These are phyloP conservation scores for Hydropotes inermis DNA, from an alignment of 2,113 vertebrate species.

Conservation along the genomic window DNA sequence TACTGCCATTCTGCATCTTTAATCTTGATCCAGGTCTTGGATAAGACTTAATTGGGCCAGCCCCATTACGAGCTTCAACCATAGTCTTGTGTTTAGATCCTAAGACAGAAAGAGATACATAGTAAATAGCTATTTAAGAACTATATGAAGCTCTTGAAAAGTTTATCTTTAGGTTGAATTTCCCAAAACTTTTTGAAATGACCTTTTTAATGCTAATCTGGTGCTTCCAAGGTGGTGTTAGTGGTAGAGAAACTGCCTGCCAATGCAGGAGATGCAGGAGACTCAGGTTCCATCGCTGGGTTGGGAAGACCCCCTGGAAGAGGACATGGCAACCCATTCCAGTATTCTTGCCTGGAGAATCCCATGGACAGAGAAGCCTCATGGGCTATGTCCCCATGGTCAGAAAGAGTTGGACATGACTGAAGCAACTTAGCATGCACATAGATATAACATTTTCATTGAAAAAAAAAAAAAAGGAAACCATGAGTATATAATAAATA, in stretches of 20 bases:
- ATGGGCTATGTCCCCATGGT: neutral
- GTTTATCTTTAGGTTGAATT: neutral
- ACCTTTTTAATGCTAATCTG: neutral
- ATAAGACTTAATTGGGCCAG: slow-evolving; percentile 96
- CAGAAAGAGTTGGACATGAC: neutral
- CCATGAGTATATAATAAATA: neutral
- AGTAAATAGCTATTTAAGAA: neutral
- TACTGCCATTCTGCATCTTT: slow-evolving; percentile 87
- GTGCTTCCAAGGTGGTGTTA: neutral
- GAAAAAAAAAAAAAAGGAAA: slow-evolving; percentile 30
- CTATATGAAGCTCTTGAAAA: neutral
- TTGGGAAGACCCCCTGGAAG: neutral
- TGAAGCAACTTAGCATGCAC: neutral
- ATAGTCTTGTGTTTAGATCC: slow-evolving; percentile 99
- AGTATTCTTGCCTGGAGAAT: neutral
- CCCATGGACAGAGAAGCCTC: neutral
- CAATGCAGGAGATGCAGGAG: neutral
- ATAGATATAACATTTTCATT: neutral
- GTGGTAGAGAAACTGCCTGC: neutral
- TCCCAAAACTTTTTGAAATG: neutral
- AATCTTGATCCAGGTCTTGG: slow-evolving; percentile 93
- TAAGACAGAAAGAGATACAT: slow-evolving; percentile 55
- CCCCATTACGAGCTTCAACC: slow-evolving; percentile 95
- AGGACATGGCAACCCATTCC: neutral
- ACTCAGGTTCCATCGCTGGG: neutral